Conservation (phyloP, 1,140 invertebrate species). For the Diabrotica undecimpunctata region DNA sequence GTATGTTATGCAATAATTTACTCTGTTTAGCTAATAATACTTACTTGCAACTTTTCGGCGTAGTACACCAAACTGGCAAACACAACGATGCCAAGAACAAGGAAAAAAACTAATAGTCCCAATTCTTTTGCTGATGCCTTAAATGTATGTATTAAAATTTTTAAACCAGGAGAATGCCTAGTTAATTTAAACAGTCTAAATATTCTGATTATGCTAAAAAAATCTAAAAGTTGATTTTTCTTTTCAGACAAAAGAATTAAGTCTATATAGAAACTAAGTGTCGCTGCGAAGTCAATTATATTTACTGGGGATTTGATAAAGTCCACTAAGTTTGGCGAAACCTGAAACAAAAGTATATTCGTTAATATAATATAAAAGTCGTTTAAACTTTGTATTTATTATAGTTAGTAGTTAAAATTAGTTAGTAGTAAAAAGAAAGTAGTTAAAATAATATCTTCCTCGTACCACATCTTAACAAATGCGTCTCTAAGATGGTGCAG, state of each 20-base stretch:
- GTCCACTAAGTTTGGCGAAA: slow-evolving; percentile 72
- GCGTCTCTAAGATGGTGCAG: too few relatives aligned
- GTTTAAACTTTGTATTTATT: too few relatives aligned
- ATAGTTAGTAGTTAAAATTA: too few relatives aligned
- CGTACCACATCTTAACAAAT: too few relatives aligned
- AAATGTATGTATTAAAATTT: slow-evolving; percentile 97
- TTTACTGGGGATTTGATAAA: slow-evolving; percentile 94
- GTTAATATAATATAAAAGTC: too few relatives aligned
- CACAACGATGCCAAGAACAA: slow-evolving; percentile 93
- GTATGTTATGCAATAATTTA: too few relatives aligned
- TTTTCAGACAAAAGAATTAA: slow-evolving; percentile 64
- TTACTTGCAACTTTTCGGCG: slow-evolving; percentile 65
- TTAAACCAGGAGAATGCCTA: slow-evolving; percentile 92
- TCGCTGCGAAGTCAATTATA: slow-evolving; percentile 98
- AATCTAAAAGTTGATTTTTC: slow-evolving; percentile 96
- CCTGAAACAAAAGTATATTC: slow-evolving; percentile 54
- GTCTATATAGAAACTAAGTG: slow-evolving; percentile 97
- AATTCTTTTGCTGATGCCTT: slow-evolving; percentile 97
- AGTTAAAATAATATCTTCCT: too few relatives aligned
- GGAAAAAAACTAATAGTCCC: slow-evolving; percentile 91
- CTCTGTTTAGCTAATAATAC: too few relatives aligned
- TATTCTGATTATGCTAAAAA: slow-evolving; percentile 98
- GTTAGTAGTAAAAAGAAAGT: too few relatives aligned
- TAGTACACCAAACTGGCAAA: slow-evolving; percentile 97
- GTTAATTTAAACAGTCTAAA: slow-evolving; percentile 98